Percentiles rank a stretch among this genome's conserved stretches.
These are phyloP conservation scores for Lagopus leucura DNA, from an alignment of 2,113 vertebrate genomes.

Conservation along the genomic window DNA sequence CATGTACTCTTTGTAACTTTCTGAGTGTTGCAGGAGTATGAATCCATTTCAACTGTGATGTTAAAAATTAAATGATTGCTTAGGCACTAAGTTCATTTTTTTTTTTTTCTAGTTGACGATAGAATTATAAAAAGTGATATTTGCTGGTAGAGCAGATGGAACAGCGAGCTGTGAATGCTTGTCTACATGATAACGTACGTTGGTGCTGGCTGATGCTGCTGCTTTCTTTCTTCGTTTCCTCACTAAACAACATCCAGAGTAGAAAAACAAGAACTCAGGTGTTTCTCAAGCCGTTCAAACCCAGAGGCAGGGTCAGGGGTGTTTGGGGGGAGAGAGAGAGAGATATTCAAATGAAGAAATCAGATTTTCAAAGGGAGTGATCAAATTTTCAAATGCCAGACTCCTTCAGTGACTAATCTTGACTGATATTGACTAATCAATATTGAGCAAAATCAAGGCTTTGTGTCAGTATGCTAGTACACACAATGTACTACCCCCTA, in stretches of 20 bases:
- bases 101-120: slow-evolving; percentile 65
- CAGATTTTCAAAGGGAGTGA: not conserved
- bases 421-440: not conserved
- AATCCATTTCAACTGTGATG: slow-evolving; percentile 23
- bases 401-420: not conserved
- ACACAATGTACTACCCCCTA: not conserved
- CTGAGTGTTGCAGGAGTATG: slow-evolving; percentile 1
- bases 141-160: slow-evolving; percentile 73
- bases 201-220: slow-evolving; percentile 48
- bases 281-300: not conserved
- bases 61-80: slow-evolving; percentile 53
- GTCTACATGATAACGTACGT: slow-evolving; percentile 50
- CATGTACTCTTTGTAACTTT: slow-evolving; percentile 22
- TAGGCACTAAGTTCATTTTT: slow-evolving; percentile 33
- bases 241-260: slow-evolving; percentile 53
- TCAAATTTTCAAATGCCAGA: not conserved
- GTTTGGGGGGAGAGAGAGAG: not conserved
- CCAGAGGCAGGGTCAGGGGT: not conserved
- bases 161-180: slow-evolving; percentile 29
- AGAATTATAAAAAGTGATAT: slow-evolving; percentile 62
- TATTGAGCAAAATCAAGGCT: not conserved
- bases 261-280: not conserved
- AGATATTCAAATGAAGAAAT: no score
- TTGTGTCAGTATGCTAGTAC: not conserved
- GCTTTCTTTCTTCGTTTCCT: slow-evolving; percentile 64